Conservation (phyloP, 2,888 invertebrate genomes). For the Halocaridina rubra region DNA sequence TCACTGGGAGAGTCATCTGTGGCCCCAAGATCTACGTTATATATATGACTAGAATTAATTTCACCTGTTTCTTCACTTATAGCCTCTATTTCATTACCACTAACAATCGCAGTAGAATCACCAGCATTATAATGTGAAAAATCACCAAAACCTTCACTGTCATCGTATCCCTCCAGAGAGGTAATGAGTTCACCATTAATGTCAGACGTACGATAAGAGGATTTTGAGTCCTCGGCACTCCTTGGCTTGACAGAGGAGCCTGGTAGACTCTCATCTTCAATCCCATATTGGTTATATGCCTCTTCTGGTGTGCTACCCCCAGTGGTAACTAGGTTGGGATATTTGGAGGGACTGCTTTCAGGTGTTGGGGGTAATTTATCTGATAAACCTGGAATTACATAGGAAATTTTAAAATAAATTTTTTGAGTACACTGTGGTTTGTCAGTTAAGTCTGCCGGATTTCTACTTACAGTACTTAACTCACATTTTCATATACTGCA, state of each 20-base stretch:
- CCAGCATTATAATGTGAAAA: neutral
- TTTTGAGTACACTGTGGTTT: too few species aligned
- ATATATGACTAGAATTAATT: conserved; percentile 29
- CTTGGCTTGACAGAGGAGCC: conserved; percentile 27
- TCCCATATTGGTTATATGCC: too few species aligned
- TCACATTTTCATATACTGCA: too few species aligned
- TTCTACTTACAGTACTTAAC: too few species aligned
- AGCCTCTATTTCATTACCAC: neutral
- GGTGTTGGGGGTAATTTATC: conserved; percentile 60
- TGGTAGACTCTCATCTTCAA: neutral
- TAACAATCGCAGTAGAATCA: neutral
- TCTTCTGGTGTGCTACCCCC: too few species aligned
- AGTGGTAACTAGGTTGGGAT: too few species aligned
- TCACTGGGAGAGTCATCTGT: neutral
- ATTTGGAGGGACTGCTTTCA: conserved; percentile 31
- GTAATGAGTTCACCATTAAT: neutral
- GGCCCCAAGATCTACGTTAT: neutral
- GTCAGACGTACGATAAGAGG: neutral
- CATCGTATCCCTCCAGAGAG: neutral
- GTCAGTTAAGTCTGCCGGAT: too few species aligned
- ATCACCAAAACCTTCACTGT: conserved; percentile 24
- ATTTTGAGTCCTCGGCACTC: neutral
- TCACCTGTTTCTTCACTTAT: neutral
- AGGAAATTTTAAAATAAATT: too few species aligned
- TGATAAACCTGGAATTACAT: conserved; percentile 52